Base-by-base conservation (phyloP, 2,113 vertebrate species). In the Mesembrinibis cayennensis region DNA sequence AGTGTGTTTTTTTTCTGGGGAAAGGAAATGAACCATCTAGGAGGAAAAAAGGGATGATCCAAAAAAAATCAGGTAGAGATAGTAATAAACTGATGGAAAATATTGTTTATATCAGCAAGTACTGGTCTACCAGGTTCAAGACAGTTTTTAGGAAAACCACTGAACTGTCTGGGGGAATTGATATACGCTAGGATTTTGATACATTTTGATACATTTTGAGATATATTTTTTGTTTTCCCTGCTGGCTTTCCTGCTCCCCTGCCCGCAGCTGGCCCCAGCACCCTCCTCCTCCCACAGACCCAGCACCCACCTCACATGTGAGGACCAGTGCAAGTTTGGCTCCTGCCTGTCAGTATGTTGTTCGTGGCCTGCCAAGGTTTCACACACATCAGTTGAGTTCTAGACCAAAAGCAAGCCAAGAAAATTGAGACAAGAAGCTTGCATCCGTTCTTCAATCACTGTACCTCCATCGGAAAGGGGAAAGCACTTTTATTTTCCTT, bases 251-350 rank as follows among this genome's bases (percentile, higher is more conserved):
- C 40, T 38, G 27, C 26, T 84, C 2, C 13, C 23, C 36, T 27
- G 11, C 23, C 27, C 1, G 1, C 3, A 1, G 19, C 42, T 69
- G n/a, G 19, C 4, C 7, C 10, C 40, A 62, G 59, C 7, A 44
- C 26, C 12, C 0, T 0, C 15, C 8, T 69, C 58, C 14, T 38
- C 18, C 23, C 0, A 4, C 34, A 83, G 30, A 25, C n/a, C 38
- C 1, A 6, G 40, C 0, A 0, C 17, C 26, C n/a, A 47, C 29
- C 22, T 55, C 0, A 2, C 19, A 4, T 0, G 0, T 0, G 3
- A 69, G 34, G 40, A 40, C 5, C 20, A 47, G 16, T 0, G 0
- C 1, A 3, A 2, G 2, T 87, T 84, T 70, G 17, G 17, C 44
- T 83, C 17, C 58, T 61, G 67, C 9, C 53, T 29, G 30, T 40